These are phyloP conservation scores for Procambarus clarkii DNA, from an alignment of 1,140 invertebrate species.

Conservation along the genomic window DNA sequence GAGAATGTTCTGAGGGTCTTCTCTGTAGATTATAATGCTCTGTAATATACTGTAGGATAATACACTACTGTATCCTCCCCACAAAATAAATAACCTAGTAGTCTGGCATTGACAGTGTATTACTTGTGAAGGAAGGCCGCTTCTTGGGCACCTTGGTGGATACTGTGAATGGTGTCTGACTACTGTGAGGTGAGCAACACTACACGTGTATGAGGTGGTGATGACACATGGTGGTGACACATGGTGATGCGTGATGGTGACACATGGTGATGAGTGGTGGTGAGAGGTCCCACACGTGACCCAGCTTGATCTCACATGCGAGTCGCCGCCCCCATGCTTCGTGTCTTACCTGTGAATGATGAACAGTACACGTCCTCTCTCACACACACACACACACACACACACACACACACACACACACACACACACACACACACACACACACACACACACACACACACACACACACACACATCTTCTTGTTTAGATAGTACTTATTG, in stretches of 20 bases:
- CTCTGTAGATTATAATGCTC: too few species aligned
- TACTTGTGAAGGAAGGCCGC: not conserved
- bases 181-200: not conserved
- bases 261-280: not conserved
- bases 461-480: too few species aligned
- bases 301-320: not conserved
- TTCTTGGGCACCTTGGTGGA: not conserved
- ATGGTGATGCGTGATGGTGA: not conserved
- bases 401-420: too few species aligned
- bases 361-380: not conserved
- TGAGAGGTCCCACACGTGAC: not conserved
- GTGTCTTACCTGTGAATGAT: not conserved
- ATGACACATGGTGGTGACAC: not conserved
- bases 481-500: too few species aligned
- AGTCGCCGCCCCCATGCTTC: not conserved
- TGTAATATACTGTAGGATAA: too few species aligned
- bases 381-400: not conserved
- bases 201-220: not conserved
- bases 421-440: too few species aligned
- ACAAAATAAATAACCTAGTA: not conserved
- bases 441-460: too few species aligned
- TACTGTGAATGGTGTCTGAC: not conserved
- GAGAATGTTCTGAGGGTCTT: not conserved
- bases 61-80: not conserved
- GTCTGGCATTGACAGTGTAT: not conserved